Evolutionary conservation across 1,140 invertebrate genomes (phyloP), one percentile per base, ranked within the genome.

Genomic region (Cydia pomonella): DNA sequence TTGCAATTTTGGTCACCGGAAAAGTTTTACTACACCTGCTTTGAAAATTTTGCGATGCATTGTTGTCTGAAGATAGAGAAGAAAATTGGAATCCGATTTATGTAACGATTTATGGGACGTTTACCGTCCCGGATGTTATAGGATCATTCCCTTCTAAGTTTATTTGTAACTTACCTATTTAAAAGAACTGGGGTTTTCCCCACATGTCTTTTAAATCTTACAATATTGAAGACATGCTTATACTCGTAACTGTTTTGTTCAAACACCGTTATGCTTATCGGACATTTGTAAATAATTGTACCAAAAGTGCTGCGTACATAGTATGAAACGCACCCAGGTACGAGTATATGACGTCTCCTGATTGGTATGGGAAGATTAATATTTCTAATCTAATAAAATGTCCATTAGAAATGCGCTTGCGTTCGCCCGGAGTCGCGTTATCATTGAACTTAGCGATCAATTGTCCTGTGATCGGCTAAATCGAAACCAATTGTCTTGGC

Each of bases 1-100:
- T 73, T 27, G 25, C 29, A 21, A 50, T 74, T 76, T 76, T 38
- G 27, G 76, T 50, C 62, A 62, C 73, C 72, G 72, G 63, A 76
- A 72, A 18, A 53, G 21, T 41, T 73, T 76, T 71, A 76, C 29
- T 62, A 59, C 41, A 69, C 44, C 47, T 29, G 7, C 38, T 50
- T 73, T 73, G 66, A 64, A 4, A 33, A 27, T 7, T 66, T 73
- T 76, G 69, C 59, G 16, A 38, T 5, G 41, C 18, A 73, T 76
- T 76, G 75, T 76, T 73, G 75, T 73, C 71, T 73, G 75, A 59
- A 59, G 7, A 12, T 18, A 18, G 5, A 21, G 9, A 21, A 23
- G n/a, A 59, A 59, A 59, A 59, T n/a, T 47, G 12, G 2, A 38
- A 38, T 6, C 6, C 9, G 0, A 7, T 38, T 38, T 38, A 10